Evolutionary conservation across 2,797 vertebrate genomes (phyloP), one percentile per base, ranked within the genome.

Genomic region (Aselliscus stoliczkanus): DNA sequence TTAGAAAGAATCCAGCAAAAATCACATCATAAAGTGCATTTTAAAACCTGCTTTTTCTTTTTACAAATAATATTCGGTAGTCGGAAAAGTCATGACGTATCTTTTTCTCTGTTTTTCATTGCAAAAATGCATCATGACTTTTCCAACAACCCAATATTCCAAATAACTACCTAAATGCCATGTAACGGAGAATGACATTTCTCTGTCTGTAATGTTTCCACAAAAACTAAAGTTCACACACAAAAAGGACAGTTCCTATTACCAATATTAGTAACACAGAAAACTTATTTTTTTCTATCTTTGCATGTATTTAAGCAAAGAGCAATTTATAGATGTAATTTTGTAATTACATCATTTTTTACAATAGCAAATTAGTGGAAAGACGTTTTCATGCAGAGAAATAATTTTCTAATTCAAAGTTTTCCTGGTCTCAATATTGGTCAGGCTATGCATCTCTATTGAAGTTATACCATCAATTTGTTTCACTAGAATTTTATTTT

Each of bases 401-500:
- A 81, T 83, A 75, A 94, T 65, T 90, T 31, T 77, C 34, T 76
- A 75, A 67, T 50, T 84, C 54, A 47, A 37, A 52, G 3, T 88
- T 94, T 93, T 76, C 72, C 72, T 91, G 23, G 50, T 31, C n/a
- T 93, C 60, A 86, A 1, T 64, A 54, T 85, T 60, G 58, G 18
- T 81, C 65, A 85, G 10, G 4, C 13, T 85, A 29, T 62, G 95
- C 44, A 83, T 93, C 65, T 84, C 54, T 54, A 89, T 82, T 91
- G 50, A 72, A 72, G 25, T 75, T 65, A 67, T 23, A 70, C 23
- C 52, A 80, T 91, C 80, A 94, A 25, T 95, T 91, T 21, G 18
- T 79, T 88, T 92, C 62, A 42, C 90, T 90, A 62, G 56, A 92
- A 93, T 88, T 87, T 93, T 93, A 91, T 91, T 60, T 94, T 89